phyloP scores from a whole-genome alignment of 2,113 vertebrate genomes.

The Microtus ochrogaster region DNA sequence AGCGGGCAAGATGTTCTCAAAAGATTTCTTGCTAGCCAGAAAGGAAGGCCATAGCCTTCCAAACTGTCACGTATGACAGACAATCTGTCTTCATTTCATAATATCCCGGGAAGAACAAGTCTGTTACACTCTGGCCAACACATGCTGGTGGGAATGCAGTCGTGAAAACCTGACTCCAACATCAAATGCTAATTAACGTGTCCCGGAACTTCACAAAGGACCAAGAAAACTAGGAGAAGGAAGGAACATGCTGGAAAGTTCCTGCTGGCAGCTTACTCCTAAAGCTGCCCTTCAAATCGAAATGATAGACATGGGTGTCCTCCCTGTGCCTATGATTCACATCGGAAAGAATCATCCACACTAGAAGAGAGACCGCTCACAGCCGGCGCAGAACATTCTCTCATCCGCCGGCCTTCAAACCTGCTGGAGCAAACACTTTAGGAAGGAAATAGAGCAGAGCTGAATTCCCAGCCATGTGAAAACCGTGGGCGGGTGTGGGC shows the following conservation, averaged over 20 bases:
- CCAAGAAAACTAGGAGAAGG: neutral
- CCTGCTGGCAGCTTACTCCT: neutral
- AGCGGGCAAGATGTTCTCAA: neutral
- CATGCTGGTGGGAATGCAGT: slow-evolving; percentile 52
- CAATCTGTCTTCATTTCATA: slow-evolving; percentile 72
- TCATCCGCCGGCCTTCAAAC: neutral
- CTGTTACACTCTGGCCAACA: slow-evolving; percentile 65
- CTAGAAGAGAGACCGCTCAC: neutral
- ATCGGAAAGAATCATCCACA: neutral
- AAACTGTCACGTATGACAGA: slow-evolving; percentile 57
- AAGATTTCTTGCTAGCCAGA: neutral
- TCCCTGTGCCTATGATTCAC: neutral
- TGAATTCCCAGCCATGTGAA: slow-evolving; percentile 61
- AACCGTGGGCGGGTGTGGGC: neutral
- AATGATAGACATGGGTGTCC: neutral
- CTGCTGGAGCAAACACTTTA: slow-evolving; percentile 51
- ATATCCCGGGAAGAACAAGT: slow-evolving; percentile 75
- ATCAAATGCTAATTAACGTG: slow-evolving; percentile 41
- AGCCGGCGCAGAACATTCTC: neutral
- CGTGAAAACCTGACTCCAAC: slow-evolving; percentile 48
- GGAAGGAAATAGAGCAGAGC: slow-evolving; percentile 72
- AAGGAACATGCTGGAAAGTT: neutral
- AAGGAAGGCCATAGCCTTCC: slow-evolving; percentile 53
- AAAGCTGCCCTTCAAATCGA: neutral
- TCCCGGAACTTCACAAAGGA: neutral